phyloP scores from a whole-genome alignment of 2,797 vertebrate species.

The Prunella strophiata region DNA sequence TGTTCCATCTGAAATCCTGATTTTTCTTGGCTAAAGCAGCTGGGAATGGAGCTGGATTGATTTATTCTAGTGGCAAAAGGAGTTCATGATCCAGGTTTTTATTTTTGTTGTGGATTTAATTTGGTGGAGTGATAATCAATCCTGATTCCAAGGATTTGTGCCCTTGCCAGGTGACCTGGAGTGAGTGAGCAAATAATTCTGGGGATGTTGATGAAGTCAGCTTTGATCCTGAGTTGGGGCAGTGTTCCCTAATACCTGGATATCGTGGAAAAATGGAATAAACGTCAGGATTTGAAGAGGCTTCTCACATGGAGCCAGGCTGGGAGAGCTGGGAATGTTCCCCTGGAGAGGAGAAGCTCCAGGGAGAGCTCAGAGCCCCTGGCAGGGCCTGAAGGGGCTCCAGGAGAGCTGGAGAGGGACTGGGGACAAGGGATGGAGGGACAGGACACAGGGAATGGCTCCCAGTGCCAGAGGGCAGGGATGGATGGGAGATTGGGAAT shows the following conservation, averaged over 20 bases:
- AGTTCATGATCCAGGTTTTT: neutral
- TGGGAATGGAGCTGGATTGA: neutral
- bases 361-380: neutral
- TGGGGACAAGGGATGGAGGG: neutral
- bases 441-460: neutral
- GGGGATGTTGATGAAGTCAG: neutral
- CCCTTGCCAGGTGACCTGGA: neutral
- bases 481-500: too few species aligned
- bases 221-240: neutral
- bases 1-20: neutral
- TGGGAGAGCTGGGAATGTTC: neutral
- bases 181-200: neutral
- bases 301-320: too few species aligned
- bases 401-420: neutral
- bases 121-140: slow-evolving; percentile 22
- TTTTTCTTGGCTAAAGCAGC: slow-evolving; percentile 11
- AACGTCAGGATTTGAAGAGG: neutral
- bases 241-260: neutral
- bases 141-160: slow-evolving; percentile 2
- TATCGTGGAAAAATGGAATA: neutral
- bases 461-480: too few species aligned
- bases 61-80: slow-evolving; percentile 12
- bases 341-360: neutral
- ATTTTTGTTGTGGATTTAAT: neutral
- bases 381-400: neutral